Base-by-base conservation (phyloP, 1,140 invertebrate genomes). In the Harpegnathos saltator region DNA sequence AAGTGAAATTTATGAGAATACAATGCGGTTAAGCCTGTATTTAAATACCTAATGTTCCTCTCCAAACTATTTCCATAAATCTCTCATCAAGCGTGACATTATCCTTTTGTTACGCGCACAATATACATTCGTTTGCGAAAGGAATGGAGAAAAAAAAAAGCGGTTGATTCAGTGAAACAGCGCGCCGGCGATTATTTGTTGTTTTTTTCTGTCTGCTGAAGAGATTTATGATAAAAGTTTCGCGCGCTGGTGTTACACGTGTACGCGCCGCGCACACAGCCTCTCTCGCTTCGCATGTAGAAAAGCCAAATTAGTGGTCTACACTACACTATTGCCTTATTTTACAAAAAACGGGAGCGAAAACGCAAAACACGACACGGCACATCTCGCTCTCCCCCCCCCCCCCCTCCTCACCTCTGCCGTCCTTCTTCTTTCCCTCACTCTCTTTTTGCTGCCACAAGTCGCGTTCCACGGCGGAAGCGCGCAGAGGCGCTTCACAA, bases 201-300 rank as follows among this genome's bases (percentile, higher is more conserved):
- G 56, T 82, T 83, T 86, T 52, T 78, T 56, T 52, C 75, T 58
- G 11, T 66, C 75, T 52, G 54, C 26, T 14, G 24, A 66, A 54
- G 52, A 83, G 78, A 87, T 87, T 83, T 86, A 83, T 86, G 82
- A 87, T 77, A 81, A 87, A 87, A 86, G 84, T 86, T 87, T 77
- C 62, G 48, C 29, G 48, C 33, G 54, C 26, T 44, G 38, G 17
- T 58, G 22, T 11, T 48, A 58, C 62, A 66, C 38, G 44, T 22
- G 50, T 58, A 58, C 71, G 24, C 19, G n/a, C n/a, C n/a, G n/a
- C 24, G 48, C 56, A 65, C 44, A 52, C 44, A 85, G 63, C 63
- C 54, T 78, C 54, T 78, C 69, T 69, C n/a, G 5, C 19, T 68
- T 26, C n/a, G 54, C 68, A 68, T 78, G 15, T 38, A 78, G 50